phyloP scores from a whole-genome alignment of 2,888 invertebrate genomes.

The Aphidoletes aphidimyza region DNA sequence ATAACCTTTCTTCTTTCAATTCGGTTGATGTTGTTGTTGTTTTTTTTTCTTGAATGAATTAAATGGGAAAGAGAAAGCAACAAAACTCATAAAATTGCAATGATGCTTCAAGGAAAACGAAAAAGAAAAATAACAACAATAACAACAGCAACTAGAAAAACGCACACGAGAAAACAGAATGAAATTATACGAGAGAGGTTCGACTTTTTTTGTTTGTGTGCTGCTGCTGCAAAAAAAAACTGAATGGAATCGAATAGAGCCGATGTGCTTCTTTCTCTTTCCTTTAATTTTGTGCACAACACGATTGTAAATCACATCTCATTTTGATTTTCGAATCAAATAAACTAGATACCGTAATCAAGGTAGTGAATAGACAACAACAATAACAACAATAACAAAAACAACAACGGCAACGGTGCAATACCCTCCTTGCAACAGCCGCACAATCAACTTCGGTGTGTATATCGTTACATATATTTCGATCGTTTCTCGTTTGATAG shows the following conservation, averaged over 20 bases:
- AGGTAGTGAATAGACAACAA: neutral
- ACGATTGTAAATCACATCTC: constrained; percentile 54
- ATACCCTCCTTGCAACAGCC: neutral
- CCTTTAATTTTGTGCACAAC: constrained; percentile 50
- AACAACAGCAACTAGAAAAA: neutral
- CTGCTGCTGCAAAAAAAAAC: neutral
- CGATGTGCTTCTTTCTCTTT: neutral
- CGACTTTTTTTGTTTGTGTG: constrained; percentile 42
- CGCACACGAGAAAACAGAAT: neutral
- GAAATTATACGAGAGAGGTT: constrained; percentile 2
- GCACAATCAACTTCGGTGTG: neutral
- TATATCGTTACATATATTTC: constrained; percentile 1
- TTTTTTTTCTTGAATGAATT: constrained; percentile 41
- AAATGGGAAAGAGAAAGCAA: constrained; percentile 31
- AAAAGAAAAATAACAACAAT: neutral
- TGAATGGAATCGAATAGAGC: constrained; percentile 9
- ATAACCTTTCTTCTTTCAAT: constrained; percentile 13
- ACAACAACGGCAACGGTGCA: neutral
- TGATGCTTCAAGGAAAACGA: neutral
- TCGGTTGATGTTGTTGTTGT: too few species aligned
- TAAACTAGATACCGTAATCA: constrained; percentile 50
- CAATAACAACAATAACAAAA: neutral
- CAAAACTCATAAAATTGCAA: constrained; percentile 54
- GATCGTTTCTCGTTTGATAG: constrained; percentile 16
- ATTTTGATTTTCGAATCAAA: constrained; percentile 49